Percentiles rank a stretch among this genome's conserved stretches.
Conservation (phyloP, 2,113 vertebrate species). For the Tautogolabrus adspersus region DNA sequence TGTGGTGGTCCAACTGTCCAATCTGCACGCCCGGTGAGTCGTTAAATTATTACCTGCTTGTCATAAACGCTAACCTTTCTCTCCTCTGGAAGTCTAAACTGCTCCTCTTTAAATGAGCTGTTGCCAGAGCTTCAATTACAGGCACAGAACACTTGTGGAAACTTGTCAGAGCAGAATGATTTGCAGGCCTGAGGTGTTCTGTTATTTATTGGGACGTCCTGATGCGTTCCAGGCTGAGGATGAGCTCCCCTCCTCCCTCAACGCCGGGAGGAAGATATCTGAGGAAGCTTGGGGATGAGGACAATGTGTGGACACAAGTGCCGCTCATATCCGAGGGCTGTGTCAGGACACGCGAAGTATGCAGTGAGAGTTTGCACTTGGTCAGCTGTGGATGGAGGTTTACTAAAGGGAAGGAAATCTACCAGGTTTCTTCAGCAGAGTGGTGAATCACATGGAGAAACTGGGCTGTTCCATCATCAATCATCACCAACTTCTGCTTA, state of each 20-base stretch:
- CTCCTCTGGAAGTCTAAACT: conserved; percentile 14
- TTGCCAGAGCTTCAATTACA: conserved; percentile 32
- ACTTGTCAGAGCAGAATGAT: conserved; percentile 42
- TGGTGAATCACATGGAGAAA: not conserved
- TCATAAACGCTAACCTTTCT: conserved; percentile 6
- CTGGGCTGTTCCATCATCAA: not conserved
- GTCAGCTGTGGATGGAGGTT: conserved; percentile 26
- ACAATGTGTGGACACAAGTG: conserved; percentile 30
- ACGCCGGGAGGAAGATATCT: conserved; percentile 17
- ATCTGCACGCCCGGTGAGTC: not conserved
- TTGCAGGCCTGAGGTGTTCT: conserved; percentile 22
- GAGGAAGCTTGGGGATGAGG: conserved; percentile 17
- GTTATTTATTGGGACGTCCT: conserved; percentile 3
- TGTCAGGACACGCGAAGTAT: conserved; percentile 41
- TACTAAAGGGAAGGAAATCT: conserved; percentile 9
- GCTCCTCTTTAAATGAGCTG: conserved; percentile 44
- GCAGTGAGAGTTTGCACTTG: conserved; percentile 3
- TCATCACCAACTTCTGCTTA: not conserved
- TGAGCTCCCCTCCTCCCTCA: not conserved
- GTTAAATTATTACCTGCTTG: conserved; percentile 10
- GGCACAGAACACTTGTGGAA: conserved; percentile 30
- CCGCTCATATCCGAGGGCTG: not conserved
- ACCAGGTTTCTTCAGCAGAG: not conserved
- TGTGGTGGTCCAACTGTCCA: conserved; percentile 12
- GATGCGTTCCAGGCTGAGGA: conserved; percentile 1